These are phyloP conservation scores for Plecotus auritus DNA, from an alignment of 2,113 vertebrate genomes.

Conservation along the genomic window DNA sequence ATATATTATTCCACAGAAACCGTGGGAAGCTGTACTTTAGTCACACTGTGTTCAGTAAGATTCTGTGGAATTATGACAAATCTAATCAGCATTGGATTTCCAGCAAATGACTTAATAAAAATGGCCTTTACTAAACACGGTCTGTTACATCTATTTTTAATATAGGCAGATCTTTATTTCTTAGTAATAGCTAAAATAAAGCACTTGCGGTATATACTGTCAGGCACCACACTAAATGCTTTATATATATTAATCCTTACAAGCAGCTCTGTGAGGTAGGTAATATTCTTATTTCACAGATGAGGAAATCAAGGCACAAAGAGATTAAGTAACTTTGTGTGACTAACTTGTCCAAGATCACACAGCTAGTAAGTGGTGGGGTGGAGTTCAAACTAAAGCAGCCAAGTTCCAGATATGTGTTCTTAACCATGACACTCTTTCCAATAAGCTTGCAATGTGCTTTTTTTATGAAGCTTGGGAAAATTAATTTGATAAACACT, in stretches of 20 bases:
- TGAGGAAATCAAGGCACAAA: constrained; percentile 10
- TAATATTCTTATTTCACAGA: background rate
- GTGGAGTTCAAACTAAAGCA: constrained; percentile 35
- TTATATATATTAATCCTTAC: background rate
- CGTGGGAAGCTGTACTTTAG: background rate
- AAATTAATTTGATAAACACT: background rate
- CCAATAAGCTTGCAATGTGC: background rate
- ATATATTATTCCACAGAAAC: background rate
- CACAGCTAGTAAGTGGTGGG: background rate
- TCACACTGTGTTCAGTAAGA: background rate
- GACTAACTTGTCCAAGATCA: background rate
- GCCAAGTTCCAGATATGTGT: background rate
- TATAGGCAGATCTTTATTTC: background rate
- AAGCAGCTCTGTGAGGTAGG: background rate
- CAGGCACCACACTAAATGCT: background rate
- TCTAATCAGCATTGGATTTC: background rate
- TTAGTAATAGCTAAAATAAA: constrained; percentile 10
- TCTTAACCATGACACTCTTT: background rate
- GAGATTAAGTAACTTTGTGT: constrained; percentile 5
- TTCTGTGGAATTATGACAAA: background rate
- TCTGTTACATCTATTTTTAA: constrained; percentile 29
- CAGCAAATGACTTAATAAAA: constrained; percentile 1
- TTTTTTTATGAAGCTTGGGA: background rate
- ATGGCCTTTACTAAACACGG: background rate
- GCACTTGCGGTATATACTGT: background rate